Evolutionary conservation across 2,888 invertebrate genomes (phyloP), one percentile per base, ranked within the genome.

Genomic region (Gastracanthus pulcherrimus): DNA sequence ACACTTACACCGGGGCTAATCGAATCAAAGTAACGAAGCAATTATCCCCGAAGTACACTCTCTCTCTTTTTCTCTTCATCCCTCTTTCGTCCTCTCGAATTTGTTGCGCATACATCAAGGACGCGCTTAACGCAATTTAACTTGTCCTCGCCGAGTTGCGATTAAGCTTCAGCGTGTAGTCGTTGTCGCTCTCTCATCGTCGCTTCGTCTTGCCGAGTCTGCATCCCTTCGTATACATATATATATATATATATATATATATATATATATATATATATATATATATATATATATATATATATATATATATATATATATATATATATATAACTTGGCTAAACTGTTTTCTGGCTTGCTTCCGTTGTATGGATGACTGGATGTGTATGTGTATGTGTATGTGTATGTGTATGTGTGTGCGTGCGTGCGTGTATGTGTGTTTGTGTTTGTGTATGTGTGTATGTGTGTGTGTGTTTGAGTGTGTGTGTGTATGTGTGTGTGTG

Each of bases 61-160:
- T 0, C 19, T n/a, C 19, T 7, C 19, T 51, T 51, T 19, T 19
- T 19, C 2, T 19, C 41, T 41, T n/a, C n/a, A n/a, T n/a, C 45
- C 45, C n/a, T 13, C 45, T 16, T n/a, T 45, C 4, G 45, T 45
- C 45, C 26, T 19, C 11, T 1, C 6, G 9, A 60, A 60, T 31
- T 60, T 60, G n/a, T 60, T 60, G 7, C 34, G 60, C 60, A n/a
- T n/a, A n/a, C 60, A 60, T 60, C 60, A 60, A 34, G 60, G n/a
- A 38, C 36, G 38, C 66, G 23, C 29, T 11, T 19, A 41, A 16
- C 23, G 16, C 19, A 41, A 66, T 66, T 66, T 66, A 41, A 41
- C 66, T 66, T 41, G 23, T 41, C 31, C 60, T 6, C 60, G 60
- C 34, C 4, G 60, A 13, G 16, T 60, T 31, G 60, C 29, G 29